Conservation (phyloP, 2,797 vertebrate species). For the Phoebastria nigripes region DNA sequence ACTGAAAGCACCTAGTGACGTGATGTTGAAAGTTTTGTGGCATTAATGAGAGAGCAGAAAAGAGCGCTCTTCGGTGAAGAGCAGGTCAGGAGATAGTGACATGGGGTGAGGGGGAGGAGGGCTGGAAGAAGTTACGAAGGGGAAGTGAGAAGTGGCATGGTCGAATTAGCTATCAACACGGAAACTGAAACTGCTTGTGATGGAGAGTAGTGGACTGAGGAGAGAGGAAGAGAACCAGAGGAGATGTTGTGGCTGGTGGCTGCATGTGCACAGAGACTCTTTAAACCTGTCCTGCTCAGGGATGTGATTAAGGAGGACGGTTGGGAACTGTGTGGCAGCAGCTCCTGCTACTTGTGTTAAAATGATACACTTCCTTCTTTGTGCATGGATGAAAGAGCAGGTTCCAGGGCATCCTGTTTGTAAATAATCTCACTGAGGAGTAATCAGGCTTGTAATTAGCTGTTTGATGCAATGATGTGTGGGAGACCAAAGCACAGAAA, state of each 20-base stretch:
- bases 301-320: neutral
- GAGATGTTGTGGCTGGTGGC: neutral
- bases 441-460: neutral
- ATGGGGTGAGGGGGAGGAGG: conserved; percentile 12
- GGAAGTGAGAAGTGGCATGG: conserved; percentile 36
- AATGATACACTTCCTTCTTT: neutral
- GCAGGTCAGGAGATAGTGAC: neutral
- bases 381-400: neutral
- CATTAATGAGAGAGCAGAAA: neutral
- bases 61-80: neutral
- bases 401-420: neutral
- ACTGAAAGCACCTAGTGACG: neutral
- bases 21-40: neutral
- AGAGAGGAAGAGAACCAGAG: neutral
- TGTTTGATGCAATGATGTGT: neutral
- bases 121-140: conserved; percentile 1
- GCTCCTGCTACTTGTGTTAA: neutral
- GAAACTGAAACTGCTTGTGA: conserved; percentile 52
- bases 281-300: neutral
- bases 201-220: neutral
- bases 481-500: neutral
- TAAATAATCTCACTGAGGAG: neutral
- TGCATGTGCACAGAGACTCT: neutral
- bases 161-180: conserved; percentile 14
- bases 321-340: neutral